These are phyloP conservation scores for Paguma larvata DNA, from an alignment of 2,797 vertebrate genomes.

Conservation along the genomic window DNA sequence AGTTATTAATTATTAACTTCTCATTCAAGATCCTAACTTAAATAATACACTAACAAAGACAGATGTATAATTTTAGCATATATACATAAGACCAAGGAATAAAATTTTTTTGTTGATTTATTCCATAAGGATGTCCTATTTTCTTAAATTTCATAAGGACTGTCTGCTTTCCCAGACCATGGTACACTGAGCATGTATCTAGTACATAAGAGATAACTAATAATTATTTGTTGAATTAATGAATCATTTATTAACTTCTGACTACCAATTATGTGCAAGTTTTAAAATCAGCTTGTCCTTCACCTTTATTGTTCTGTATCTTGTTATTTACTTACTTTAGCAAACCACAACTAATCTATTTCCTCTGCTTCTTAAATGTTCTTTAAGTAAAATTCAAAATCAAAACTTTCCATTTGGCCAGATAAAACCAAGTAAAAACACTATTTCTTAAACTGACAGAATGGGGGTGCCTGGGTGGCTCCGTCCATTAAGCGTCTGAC, in stretches of 20 bases:
- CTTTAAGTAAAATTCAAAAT: slow-evolving; percentile 57
- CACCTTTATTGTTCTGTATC: background rate
- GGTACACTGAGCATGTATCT: background rate
- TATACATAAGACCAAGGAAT: background rate
- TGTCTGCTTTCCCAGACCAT: background rate
- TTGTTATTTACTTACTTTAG: background rate
- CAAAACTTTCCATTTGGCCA: background rate
- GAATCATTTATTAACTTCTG: slow-evolving; percentile 15
- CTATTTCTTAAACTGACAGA: background rate
- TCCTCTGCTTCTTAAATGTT: background rate
- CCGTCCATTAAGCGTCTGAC: no score
- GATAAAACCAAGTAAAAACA: slow-evolving; percentile 47
- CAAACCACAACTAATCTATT: background rate
- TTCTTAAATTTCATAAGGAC: background rate
- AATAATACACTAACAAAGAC: slow-evolving; percentile 19
- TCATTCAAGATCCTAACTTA: background rate
- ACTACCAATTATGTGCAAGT: background rate
- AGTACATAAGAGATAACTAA: background rate
- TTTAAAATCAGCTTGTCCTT: background rate
- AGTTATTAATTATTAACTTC: slow-evolving; percentile 19
- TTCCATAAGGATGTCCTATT: background rate
- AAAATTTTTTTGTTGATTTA: background rate
- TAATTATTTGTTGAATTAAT: slow-evolving; percentile 41
- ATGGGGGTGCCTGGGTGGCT: background rate
- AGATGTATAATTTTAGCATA: background rate